Evolutionary conservation across 2,888 invertebrate species (phyloP), one percentile per base, ranked within the genome.

Genomic region (Tipula vernalis): DNA sequence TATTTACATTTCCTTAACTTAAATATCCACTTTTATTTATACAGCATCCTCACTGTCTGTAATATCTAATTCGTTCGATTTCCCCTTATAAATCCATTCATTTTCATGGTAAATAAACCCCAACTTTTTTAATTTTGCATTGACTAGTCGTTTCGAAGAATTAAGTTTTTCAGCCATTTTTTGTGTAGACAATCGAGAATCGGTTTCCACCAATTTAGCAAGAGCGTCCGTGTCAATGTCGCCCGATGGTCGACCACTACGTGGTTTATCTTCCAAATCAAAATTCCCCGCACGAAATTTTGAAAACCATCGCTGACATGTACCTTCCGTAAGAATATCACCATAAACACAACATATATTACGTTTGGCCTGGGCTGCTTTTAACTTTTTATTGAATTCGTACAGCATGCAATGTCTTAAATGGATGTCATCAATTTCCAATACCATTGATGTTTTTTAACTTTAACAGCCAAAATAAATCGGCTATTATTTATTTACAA

Each of bases 201-300:
- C 71, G 18, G 71, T 28, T 71, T 71, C 71, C 2, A 71, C 71
- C 10, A 71, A 28, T 28, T 71, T 71, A 2, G 28, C 10, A 0
- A 71, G 28, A 3, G 71, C 71, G 10, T 71, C 71, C 8, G 28
- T 71, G 28, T 71, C 71, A 71, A 71, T 71, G 10, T 71, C 71
- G 0, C 28, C 71, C 4, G 41, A 41, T 36, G 84, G 84, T n/a
- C 84, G 84, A 84, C 84, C 84, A 84, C 39, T 41, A 39, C 84
- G 36, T 15, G 36, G 84, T 84, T 41, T 41, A 84, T 84, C 39
- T 10, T 39, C 84, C 39, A 88, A 83, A 88, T 88, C 87, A 88
- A 89, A 88, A 88, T 88, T 88, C 85, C 87, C 88, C 28, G 88
- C 88, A 87, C 88, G 88, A 88, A 89, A 89, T 89, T 88, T 88